Conservation (phyloP, 2,888 invertebrate genomes). For the Apomyelois bistriatella region DNA sequence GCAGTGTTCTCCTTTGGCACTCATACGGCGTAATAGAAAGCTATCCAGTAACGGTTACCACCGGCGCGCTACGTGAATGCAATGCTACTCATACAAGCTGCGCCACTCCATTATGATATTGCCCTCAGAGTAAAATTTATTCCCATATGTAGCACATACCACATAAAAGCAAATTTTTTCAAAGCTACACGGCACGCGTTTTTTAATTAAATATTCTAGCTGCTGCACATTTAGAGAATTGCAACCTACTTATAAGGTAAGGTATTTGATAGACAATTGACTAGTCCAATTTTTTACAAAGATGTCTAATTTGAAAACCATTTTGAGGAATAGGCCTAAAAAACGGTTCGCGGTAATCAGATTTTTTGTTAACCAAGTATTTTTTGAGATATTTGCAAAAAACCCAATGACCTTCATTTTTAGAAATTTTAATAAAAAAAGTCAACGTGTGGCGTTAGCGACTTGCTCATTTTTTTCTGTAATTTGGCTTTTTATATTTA, state of each 20-base stretch:
- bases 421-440: no score
- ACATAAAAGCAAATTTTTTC: slow-evolving; percentile 55
- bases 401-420: no score
- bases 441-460: no score
- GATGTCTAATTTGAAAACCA: no score
- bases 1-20: slow-evolving; percentile 33
- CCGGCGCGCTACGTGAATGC: slow-evolving; percentile 49
- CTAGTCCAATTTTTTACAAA: no score
- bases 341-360: no score
- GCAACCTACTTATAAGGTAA: background rate
- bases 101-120: slow-evolving; percentile 75
- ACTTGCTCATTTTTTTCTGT: no score
- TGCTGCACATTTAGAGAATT: background rate
- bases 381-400: no score
- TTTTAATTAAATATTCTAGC: background rate
- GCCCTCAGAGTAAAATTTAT: slow-evolving; percentile 70
- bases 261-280: no score
- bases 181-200: slow-evolving; percentile 31
- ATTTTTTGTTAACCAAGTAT: no score
- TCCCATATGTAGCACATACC: slow-evolving; percentile 48
- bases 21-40: slow-evolving; percentile 46
- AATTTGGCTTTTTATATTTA: no score
- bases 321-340: no score
- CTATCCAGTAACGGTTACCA: slow-evolving; percentile 51
- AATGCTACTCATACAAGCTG: slow-evolving; percentile 55